Evolutionary conservation across 2,888 invertebrate genomes (phyloP), one percentile per base, ranked within the genome.

Genomic region (Lysandra bellargus): DNA sequence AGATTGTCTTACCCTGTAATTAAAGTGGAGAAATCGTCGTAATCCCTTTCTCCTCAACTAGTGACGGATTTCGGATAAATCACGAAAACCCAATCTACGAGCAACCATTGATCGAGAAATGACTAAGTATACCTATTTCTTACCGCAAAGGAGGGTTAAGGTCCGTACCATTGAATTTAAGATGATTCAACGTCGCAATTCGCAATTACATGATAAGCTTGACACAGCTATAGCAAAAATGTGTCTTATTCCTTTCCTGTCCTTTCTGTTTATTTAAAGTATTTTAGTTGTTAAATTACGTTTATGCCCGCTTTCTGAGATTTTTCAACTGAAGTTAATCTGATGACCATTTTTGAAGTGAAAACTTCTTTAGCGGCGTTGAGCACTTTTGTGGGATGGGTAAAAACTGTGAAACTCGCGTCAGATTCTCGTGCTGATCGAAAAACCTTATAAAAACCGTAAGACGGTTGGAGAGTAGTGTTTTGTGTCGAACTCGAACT

Each of bases 41-140:
- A 69, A 69, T 69, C 69, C 69, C 33, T 69, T 69, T 69, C 33
- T 69, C 23, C 69, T 69, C 12, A 37, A 69, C 33, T 37, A 69
- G 14, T 33, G 69, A 69, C 17, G 69, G 69, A 69, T 69, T 69
- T 69, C 1, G 33, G 4, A 37, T 69, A 69, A 69, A 69, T 69
- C 69, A 37, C 33, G 17, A 33, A 12, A 33, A 23, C 30, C 4
- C 30, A 64, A 30, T 64, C 64, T 30, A 64, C 5, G 30, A 69
- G 64, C 9, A 2, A 69, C 30, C 30, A 61, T 61, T 23, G n/a
- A 61, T 23, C 23, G 33, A 33, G 33, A 69, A 69, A 7, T 64
- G 3, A 33, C 3, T 33, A 33, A 0, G 30, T 30, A 30, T 64
- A 61, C n/a, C n/a, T n/a, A 61, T 61, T n/a, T 61, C 7, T 61